Evolutionary conservation across 2,888 invertebrate species (phyloP).

Genomic region (Schrankia costaestrigalis): DNA sequence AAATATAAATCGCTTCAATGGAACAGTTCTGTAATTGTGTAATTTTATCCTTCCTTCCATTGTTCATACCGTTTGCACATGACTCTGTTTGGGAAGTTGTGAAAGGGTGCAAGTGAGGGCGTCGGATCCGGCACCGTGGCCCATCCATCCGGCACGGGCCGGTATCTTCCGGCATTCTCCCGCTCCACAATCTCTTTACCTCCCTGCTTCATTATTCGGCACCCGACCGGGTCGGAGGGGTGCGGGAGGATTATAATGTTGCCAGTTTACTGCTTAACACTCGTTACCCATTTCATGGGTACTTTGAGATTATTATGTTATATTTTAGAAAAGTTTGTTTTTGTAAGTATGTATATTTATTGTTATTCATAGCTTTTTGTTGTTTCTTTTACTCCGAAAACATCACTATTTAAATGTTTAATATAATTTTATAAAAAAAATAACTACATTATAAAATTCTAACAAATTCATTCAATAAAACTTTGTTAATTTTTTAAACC

Average conservation of each 20-base stretch:
- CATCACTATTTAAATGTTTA: not conserved
- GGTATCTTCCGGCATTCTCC: slow-evolving; percentile 57
- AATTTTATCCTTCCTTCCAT: slow-evolving; percentile 16
- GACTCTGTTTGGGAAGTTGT: slow-evolving; percentile 37
- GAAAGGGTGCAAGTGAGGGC: slow-evolving; percentile 36
- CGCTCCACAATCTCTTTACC: slow-evolving; percentile 48
- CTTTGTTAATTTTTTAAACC: too few species aligned
- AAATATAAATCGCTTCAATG: slow-evolving; percentile 23
- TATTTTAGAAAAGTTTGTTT: too few species aligned
- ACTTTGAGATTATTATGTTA: not conserved
- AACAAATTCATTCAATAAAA: too few species aligned
- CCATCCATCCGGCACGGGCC: slow-evolving; percentile 55
- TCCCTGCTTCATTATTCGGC: slow-evolving; percentile 64
- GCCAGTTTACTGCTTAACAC: slow-evolving; percentile 30
- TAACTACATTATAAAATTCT: too few species aligned
- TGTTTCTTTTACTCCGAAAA: not conserved
- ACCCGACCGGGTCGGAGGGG: slow-evolving; percentile 67
- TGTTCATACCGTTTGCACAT: slow-evolving; percentile 34
- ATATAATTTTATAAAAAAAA: not conserved
- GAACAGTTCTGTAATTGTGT: too few species aligned
- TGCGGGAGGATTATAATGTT: slow-evolving; percentile 54
- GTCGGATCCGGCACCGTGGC: slow-evolving; percentile 42
- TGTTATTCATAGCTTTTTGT: not conserved
- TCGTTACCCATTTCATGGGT: slow-evolving; percentile 5
- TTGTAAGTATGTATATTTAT: not conserved